A percentile compares a stretch with the other conserved stretches of the same genome.
Conservation (phyloP, 2,797 vertebrate species). For the Loriculus beryllinus region DNA sequence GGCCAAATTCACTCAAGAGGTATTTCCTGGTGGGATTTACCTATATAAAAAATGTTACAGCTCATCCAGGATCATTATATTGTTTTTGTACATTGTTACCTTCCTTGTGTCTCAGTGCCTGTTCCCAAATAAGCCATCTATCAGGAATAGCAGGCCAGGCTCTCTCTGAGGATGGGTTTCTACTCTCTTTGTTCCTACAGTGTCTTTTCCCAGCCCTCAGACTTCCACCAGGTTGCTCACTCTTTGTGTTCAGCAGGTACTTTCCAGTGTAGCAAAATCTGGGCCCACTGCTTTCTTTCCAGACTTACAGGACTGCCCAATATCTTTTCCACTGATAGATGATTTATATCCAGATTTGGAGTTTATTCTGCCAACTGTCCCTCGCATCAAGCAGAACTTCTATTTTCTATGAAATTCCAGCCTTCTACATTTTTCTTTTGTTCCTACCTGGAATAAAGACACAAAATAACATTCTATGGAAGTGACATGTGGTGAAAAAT, state of each 20-base stretch:
- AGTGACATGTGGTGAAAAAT: not conserved
- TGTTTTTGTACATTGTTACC: not conserved
- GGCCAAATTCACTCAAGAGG: not conserved
- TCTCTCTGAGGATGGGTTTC: not conserved
- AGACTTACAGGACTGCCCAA: not conserved
- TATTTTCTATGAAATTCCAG: not conserved
- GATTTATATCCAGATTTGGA: not conserved
- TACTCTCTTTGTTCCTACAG: not conserved
- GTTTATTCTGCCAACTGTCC: not conserved
- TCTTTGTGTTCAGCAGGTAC: not conserved
- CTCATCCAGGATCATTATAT: not conserved
- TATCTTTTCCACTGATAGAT: not conserved
- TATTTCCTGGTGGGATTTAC: not conserved
- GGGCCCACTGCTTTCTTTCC: not conserved
- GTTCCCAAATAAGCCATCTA: not conserved
- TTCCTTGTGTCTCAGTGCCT: not conserved
- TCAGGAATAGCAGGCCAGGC: not conserved
- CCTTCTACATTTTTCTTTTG: not conserved
- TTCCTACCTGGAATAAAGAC: not conserved
- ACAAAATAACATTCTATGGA: not conserved
- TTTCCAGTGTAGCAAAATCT: not conserved
- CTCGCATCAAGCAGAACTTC: not conserved
- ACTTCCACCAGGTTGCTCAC: not conserved
- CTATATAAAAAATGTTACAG: not conserved
- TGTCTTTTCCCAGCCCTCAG: not conserved